phyloP scores from a whole-genome alignment of 1,140 invertebrate genomes.

The Drosophila bifasciata region DNA sequence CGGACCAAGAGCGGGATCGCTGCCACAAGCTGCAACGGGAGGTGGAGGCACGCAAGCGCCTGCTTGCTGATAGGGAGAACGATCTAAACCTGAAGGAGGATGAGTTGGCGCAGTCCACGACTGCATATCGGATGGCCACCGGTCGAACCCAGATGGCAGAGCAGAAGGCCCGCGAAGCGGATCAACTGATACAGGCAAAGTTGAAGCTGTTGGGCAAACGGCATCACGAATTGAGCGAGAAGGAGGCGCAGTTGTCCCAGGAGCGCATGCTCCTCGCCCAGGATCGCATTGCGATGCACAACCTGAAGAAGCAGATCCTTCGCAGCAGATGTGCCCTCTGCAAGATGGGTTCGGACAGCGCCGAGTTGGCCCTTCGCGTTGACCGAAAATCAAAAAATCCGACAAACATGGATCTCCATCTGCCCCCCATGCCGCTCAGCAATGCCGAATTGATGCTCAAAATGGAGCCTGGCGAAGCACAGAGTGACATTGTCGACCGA shows the following conservation, averaged over 20 bases:
- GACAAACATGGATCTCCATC: not conserved
- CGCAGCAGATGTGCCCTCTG: slow-evolving; percentile 74
- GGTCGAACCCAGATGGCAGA: slow-evolving; percentile 73
- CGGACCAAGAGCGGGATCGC: slow-evolving; percentile 84
- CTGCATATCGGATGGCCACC: slow-evolving; percentile 66
- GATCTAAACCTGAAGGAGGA: slow-evolving; percentile 77
- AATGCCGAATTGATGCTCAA: slow-evolving; percentile 19
- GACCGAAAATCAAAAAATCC: slow-evolving; percentile 6
- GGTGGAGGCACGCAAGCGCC: slow-evolving; percentile 83
- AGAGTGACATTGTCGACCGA: slow-evolving; percentile 70
- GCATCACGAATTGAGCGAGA: slow-evolving; percentile 63
- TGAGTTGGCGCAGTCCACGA: slow-evolving; percentile 70
- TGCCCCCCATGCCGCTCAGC: slow-evolving; percentile 11
- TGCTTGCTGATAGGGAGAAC: slow-evolving; percentile 82
- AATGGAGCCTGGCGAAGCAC: slow-evolving; percentile 10
- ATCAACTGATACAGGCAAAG: slow-evolving; percentile 75
- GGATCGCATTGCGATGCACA: slow-evolving; percentile 73
- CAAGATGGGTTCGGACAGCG: slow-evolving; percentile 68
- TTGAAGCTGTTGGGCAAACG: slow-evolving; percentile 67
- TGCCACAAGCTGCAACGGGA: slow-evolving; percentile 83
- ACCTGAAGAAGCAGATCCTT: slow-evolving; percentile 59
- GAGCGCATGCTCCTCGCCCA: slow-evolving; percentile 72
- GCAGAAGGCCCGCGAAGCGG: slow-evolving; percentile 72
- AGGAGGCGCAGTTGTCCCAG: slow-evolving; percentile 75
- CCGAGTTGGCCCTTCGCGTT: slow-evolving; percentile 39